Evolutionary conservation across 2,888 invertebrate genomes (phyloP).

Genomic region (Alentia gelatinosa): DNA sequence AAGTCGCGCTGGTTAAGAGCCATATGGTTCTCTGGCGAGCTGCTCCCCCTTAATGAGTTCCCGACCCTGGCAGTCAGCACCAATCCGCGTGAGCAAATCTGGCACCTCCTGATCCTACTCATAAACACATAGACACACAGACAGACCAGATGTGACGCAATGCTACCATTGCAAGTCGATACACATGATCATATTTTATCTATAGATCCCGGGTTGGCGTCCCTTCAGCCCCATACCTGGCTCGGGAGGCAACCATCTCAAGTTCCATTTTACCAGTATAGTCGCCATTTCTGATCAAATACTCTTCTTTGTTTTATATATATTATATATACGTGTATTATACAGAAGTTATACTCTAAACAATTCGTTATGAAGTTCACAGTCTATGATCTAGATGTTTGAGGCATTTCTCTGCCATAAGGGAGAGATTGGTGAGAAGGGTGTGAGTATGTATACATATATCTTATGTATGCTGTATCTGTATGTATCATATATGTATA

Average conservation of each 20-base stretch:
- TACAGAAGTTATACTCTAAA: not conserved
- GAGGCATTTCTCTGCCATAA: conserved; percentile 19
- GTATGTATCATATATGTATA: not conserved
- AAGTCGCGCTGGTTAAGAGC: not conserved
- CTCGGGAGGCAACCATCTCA: conserved; percentile 31
- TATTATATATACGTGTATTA: conserved; percentile 23
- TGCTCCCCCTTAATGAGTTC: conserved; percentile 22
- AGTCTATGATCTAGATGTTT: not conserved
- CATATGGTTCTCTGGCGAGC: conserved; percentile 2
- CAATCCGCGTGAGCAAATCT: not conserved
- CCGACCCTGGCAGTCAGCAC: not conserved
- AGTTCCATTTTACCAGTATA: conserved; percentile 48
- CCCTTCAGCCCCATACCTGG: not conserved
- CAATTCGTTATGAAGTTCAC: not conserved
- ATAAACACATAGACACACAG: not conserved
- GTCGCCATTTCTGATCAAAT: conserved; percentile 46
- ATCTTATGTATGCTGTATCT: too few relatives aligned
- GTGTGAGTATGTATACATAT: conserved; percentile 29
- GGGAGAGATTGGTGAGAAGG: not conserved
- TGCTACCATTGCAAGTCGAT: not conserved
- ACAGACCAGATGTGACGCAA: not conserved
- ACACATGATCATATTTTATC: not conserved
- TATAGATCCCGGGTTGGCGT: not conserved
- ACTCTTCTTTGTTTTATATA: conserved; percentile 43
- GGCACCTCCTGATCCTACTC: conserved; percentile 3